Evolutionary conservation across 2,888 invertebrate genomes (phyloP), one percentile per base, ranked within the genome.

Genomic region (Tubiluchus corallicola): DNA sequence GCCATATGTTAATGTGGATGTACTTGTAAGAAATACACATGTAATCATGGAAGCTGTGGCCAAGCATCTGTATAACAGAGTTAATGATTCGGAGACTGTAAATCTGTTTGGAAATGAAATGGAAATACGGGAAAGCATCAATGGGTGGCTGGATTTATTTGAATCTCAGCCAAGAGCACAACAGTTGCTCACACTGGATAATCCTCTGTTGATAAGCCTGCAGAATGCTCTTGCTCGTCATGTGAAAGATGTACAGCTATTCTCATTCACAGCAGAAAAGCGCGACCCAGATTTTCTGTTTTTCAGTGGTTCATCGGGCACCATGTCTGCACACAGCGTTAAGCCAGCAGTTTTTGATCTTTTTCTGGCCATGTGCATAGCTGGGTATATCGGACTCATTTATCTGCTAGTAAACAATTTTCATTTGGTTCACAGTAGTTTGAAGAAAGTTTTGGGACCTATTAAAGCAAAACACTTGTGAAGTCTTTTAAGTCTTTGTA

Each of bases 331-430:
- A 4, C 92, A 92, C 65, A 83, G 79, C 63, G 92, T 94, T 3
- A 96, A 96, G 62, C 96, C 96, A 49, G 96, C 96, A 5, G 79
- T 94, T 45, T 96, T 96, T 69, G 96, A 98, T 71, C 75, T 98
- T 55, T 79, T 96, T 54, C 72, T 96, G 13, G 90, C 92, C 1
- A 64, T 82, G 47, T 77, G 75, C 29, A 92, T 96, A 57, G 70
- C 79, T 21, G 70, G 75, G 18, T 96, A 96, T 65, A 72, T 96
- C 44, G 73, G 75, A n/a, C 57, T 76, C 3, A 73, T 92, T n/a
- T 92, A 87, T 66, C 71, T 83, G 54, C 69, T 77, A 9, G 75
- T 88, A n/a, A n/a, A n/a, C n/a, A n/a, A n/a, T n/a, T n/a, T n/a
- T n/a, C n/a, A n/a, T n/a, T n/a, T n/a, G n/a, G n/a, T n/a, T n/a